Conservation (phyloP, 2,888 invertebrate species). For the Dryomyza anilis region DNA sequence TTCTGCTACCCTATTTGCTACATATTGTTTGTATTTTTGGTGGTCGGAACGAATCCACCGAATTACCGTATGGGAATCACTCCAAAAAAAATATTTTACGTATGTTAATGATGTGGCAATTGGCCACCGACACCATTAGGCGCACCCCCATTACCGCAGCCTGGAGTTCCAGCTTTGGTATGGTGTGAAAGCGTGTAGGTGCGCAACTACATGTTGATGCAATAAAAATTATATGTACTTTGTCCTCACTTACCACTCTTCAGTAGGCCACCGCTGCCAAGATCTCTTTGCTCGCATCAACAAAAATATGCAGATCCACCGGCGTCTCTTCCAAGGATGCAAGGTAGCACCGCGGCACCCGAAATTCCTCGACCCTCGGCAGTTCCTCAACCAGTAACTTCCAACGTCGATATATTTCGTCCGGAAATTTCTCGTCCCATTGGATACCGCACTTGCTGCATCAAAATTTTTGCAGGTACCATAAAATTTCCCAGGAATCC, state of each 20-base stretch:
- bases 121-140: neutral
- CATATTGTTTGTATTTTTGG: no score
- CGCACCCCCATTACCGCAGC: no score
- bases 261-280: neutral
- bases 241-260: neutral
- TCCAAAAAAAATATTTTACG: no score
- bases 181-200: slow-evolving; percentile 1
- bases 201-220: neutral
- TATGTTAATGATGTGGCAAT: neutral
- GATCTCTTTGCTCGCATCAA: neutral
- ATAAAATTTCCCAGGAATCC: slow-evolving; percentile 21
- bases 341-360: no score
- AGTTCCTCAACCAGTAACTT: neutral
- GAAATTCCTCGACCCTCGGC: no score
- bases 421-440: neutral
- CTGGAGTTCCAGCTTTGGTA: slow-evolving; percentile 6
- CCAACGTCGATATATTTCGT: neutral
- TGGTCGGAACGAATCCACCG: no score
- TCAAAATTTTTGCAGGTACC: neutral
- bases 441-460: neutral
- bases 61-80: no score
- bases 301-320: no score
- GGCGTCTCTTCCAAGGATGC: no score
- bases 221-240: neutral
- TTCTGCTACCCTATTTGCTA: no score